A percentile compares a stretch with the other conserved stretches of the same genome.
phyloP scores from a whole-genome alignment of 2,113 vertebrate species.

The Actenoides lindsayi region DNA sequence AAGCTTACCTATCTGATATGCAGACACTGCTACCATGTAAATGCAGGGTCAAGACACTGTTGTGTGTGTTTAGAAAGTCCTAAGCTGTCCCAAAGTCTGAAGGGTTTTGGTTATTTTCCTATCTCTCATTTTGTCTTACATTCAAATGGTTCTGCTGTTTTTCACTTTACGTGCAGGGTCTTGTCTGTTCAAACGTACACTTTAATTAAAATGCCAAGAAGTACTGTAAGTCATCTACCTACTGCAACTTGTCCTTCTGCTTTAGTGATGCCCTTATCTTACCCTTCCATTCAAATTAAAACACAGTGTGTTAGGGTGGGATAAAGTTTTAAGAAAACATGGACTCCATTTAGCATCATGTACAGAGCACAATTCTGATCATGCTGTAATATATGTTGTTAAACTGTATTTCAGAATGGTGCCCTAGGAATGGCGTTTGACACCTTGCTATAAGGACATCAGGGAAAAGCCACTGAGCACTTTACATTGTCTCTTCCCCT shows the following conservation, averaged over 20 bases:
- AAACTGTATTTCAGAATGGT: neutral
- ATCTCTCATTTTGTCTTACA: neutral
- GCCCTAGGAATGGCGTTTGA: neutral
- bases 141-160: neutral
- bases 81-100: neutral
- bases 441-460: neutral
- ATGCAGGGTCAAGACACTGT: neutral
- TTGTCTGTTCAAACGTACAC: neutral
- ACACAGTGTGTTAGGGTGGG: neutral
- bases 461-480: neutral
- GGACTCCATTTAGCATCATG: neutral
- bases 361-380: neutral
- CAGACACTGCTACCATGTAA: neutral
- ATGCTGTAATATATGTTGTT: neutral
- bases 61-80: neutral
- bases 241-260: neutral
- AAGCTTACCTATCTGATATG: neutral
- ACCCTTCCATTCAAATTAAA: neutral
- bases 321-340: neutral
- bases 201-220: neutral
- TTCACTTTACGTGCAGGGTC: neutral
- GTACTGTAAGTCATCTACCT: neutral
- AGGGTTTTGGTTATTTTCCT: neutral
- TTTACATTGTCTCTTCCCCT: neutral
- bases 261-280: conserved; percentile 16